Base-by-base conservation (phyloP, 2,797 vertebrate species). In the Onychomys leucogaster region DNA sequence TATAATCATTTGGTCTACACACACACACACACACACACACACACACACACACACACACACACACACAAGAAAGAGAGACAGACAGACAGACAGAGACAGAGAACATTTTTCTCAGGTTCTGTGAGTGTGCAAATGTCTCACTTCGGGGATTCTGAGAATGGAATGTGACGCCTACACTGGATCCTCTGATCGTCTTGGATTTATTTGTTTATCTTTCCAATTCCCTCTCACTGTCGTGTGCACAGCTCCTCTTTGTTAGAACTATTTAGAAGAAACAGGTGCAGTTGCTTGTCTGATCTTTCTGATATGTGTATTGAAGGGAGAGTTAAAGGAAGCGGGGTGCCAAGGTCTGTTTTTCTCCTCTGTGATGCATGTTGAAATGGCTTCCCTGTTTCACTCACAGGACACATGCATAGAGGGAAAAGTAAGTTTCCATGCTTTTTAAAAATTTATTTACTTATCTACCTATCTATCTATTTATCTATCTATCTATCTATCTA, bases 261-360 rank as follows among this genome's bases (percentile, higher is more conserved):
- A 82, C 37, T 32, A 49, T 46, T 78, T n/a, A 85, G 37, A 25
- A 91, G 91, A 92, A 71, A 25, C 63, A 91, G 89, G 57, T 9
- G 6, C 25, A 63, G 59, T 49, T 85, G 1, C 86, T 69, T 84
- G 17, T 63, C 49, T 83, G 69, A 6, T 75, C 57, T 88, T 91
- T 52, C 76, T 73, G 43, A 75, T 61, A 17, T 29, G 29, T 83
- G 19, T 2, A 32, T 13, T 92, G 52, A 95, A 90, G 55, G 37
- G 34, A 89, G 96, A 89, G 46, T 89, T 41, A 94, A 90, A 86
- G 92, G 69, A 94, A 80, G 27, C 32, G 34, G 23, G 37, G 75
- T 55, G 49, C 71, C 34, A 23, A 67, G 55, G 41, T 95, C 52
- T 90, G 32, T 76, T 29, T 46, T 77, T 86, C 46, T 93, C 41